Conservation (phyloP, 2,113 vertebrate genomes). For the Mesitornis unicolor region DNA sequence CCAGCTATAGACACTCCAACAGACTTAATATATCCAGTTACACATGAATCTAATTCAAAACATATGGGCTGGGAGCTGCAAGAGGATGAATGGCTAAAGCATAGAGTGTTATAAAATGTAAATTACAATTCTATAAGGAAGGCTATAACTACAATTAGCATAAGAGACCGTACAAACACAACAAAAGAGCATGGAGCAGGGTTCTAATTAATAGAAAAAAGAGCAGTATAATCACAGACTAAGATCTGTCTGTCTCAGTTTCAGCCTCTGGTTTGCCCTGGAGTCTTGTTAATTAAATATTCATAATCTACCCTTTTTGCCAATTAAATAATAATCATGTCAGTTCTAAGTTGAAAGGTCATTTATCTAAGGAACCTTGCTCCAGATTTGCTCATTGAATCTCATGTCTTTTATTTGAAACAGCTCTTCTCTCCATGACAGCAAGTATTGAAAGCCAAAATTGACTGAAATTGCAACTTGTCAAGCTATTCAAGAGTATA, state of each 20-base stretch:
- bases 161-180: neutral
- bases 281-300: slow-evolving; percentile 6
- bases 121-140: neutral
- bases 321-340: slow-evolving; percentile 7
- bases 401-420: neutral
- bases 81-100: neutral
- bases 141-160: neutral
- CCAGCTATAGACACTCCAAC: neutral
- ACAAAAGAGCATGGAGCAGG: neutral
- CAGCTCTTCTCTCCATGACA: neutral
- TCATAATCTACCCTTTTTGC: neutral
- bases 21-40: neutral
- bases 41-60: neutral
- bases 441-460: neutral
- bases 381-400: neutral
- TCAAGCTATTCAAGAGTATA: neutral
- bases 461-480: slow-evolving; percentile 11
- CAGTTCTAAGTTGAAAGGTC: slow-evolving; percentile 1
- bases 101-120: neutral
- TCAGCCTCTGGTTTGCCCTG: neutral
- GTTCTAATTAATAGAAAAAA: neutral
- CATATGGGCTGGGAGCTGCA: neutral
- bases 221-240: neutral
- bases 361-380: neutral
- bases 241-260: neutral